Base-by-base conservation (phyloP, 2,888 invertebrate genomes). In the Chloromyia formosa region DNA sequence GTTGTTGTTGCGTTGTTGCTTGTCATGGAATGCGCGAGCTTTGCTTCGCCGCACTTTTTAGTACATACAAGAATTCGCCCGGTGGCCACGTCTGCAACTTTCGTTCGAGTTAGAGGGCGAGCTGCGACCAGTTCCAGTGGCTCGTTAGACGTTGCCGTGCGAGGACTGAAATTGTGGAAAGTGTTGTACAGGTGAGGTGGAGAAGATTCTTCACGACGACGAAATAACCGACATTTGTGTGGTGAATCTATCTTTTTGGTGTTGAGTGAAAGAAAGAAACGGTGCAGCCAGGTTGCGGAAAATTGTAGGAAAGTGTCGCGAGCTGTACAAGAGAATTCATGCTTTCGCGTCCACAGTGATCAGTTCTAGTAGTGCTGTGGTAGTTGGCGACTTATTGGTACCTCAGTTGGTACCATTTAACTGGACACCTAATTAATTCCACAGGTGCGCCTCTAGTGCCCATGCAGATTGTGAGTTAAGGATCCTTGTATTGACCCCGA, bases 71-170 rank as follows among this genome's bases (percentile, higher is more conserved):
- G 71, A 56, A 56, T 56, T 69, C 69, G 69, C 71, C 71, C 12
- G 35, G 35, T 45, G 71, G 71, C 71, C 71, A 71, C 71, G 71
- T 71, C 56, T 71, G 56, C 71, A 71, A 71, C 58, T 69, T 68
- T 69, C 69, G 66, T 45, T 61, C 14, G 16, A 23, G n/a, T 12
- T 27, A 14, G 61, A 61, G n/a, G 62, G 9, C 49, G 66, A 49
- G 66, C 49, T 27, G 7, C 56, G 56, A 40, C 9, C 18, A 53
- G 20, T 54, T 69, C 40, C 58, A 71, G 71, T 71, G 71, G 71
- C 58, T 71, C 58, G 71, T 58, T 71, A 49, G 49, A 58, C 71
- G 71, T 71, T 71, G 71, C 71, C 71, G 71, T 71, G 71, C 58
- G 71, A 71, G 71, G 71, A 71, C 22, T 58, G 56, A 56, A 56